phyloP scores from a whole-genome alignment of 2,113 vertebrate species.

The Nannobrachium achirus region DNA sequence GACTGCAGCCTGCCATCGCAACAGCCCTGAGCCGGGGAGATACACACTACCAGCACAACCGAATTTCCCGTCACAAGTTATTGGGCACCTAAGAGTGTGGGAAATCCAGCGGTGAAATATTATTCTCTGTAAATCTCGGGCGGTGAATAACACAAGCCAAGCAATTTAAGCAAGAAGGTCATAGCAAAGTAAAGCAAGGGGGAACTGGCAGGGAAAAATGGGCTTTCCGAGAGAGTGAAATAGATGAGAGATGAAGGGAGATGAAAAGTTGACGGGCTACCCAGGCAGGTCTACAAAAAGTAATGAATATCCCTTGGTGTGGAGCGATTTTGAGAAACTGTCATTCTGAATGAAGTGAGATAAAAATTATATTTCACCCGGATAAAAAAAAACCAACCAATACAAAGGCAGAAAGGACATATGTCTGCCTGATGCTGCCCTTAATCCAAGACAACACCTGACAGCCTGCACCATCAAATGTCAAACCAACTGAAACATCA shows the following conservation, averaged over 20 bases:
- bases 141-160: conserved; percentile 84
- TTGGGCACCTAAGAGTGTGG: conserved; percentile 80
- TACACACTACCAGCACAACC: conserved; percentile 65
- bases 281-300: conserved; percentile 80
- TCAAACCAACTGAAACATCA: conserved; percentile 67
- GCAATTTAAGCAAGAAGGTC: conserved; percentile 83
- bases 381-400: conserved; percentile 73
- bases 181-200: conserved; percentile 79
- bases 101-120: conserved; percentile 79
- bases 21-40: conserved; percentile 65
- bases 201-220: conserved; percentile 61
- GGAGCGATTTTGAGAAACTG: conserved; percentile 81
- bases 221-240: conserved; percentile 79
- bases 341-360: conserved; percentile 83
- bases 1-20: conserved; percentile 65
- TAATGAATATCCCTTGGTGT: conserved; percentile 83
- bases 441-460: conserved; percentile 79
- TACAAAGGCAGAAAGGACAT: conserved; percentile 80
- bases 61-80: conserved; percentile 77
- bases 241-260: conserved; percentile 82
- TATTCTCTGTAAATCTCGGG: conserved; percentile 81
- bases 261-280: conserved; percentile 82
- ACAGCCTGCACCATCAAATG: conserved; percentile 73
- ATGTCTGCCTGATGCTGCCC: conserved; percentile 77
- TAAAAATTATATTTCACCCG: conserved; percentile 82